Evolutionary conservation across 2,888 invertebrate genomes (phyloP), one percentile per base, ranked within the genome.

Genomic region (Aromia moschata): DNA sequence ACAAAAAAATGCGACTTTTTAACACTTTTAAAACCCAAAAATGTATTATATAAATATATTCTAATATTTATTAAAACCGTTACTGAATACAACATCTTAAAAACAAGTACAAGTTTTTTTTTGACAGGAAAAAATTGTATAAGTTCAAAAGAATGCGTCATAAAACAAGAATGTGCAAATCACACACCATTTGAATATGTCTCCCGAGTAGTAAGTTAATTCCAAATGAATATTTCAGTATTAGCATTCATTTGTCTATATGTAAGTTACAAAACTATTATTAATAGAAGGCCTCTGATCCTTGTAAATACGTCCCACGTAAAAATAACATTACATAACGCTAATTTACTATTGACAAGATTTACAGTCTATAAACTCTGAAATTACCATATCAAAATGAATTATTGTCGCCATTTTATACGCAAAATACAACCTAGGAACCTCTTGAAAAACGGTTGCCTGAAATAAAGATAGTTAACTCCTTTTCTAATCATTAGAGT

Each of bases 281-380:
- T 40, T 41, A 51, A 38, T 37, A 51, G 30, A 40, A 51, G 40
- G 51, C 51, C 40, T 51, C 40, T 38, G 51, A 41, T 51, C 51
- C 41, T 41, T 51, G 51, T 51, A 40, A 11, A 25, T 41, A n/a
- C 51, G 1, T 15, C 51, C 51, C 38, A 51, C 51, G 51, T 51
- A 51, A 51, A 51, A 51, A 51, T 51, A 25, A 38, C 38, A 40
- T 25, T 11, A 25, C 10, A n/a, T n/a, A 40, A 33, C 43, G 12
- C 12, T 33, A 31, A 45, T 20, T 45, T 45, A 12, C 46, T 16
- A 46, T 46, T 16, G 16, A 16, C 17, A 33, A 14, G 33, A 46
- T 46, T 46, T 46, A 31, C 33, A 46, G 30, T n/a, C 33, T n/a
- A 46, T 33, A 46, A 10, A 33, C 16, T 14, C 3, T 31, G 12